These are phyloP conservation scores for Neoscelio sp. DNA, from an alignment of 2,888 invertebrate species.

Conservation along the genomic window DNA sequence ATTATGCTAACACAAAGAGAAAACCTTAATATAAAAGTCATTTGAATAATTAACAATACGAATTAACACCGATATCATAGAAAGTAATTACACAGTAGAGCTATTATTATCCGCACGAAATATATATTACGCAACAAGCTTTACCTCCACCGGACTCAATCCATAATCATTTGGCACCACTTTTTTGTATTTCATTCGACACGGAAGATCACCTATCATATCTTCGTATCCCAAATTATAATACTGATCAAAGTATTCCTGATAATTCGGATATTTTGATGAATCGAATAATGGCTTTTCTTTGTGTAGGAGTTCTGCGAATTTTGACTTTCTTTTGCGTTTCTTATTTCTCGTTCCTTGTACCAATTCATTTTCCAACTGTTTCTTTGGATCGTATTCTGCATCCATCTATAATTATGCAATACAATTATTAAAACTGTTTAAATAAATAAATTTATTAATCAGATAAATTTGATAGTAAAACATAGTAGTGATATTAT, in stretches of 20 bases:
- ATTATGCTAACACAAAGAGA: not conserved
- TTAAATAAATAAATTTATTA: constrained; percentile 60
- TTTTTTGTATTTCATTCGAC: constrained; percentile 96
- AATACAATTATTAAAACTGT: too few species aligned
- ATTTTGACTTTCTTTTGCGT: constrained; percentile 88
- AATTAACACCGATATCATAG: not conserved
- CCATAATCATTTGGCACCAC: constrained; percentile 97
- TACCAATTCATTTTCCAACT: constrained; percentile 84
- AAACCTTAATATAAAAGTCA: not conserved
- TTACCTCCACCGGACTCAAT: constrained; percentile 94
- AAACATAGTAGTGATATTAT: too few species aligned
- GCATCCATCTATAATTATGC: constrained; percentile 96
- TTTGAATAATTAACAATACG: not conserved
- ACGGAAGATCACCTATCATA: constrained; percentile 95
- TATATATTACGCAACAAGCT: not conserved
- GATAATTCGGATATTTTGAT: constrained; percentile 88
- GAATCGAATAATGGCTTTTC: constrained; percentile 95
- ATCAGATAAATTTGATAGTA: too few species aligned
- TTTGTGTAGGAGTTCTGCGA: constrained; percentile 88
- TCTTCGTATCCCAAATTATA: constrained; percentile 98
- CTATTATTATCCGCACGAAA: not conserved
- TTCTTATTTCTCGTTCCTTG: constrained; percentile 86
- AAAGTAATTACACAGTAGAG: not conserved
- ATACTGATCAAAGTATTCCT: constrained; percentile 96
- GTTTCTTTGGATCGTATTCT: constrained; percentile 88